Conservation (phyloP, 2,888 invertebrate genomes). For the Tyria jacobaeae region DNA sequence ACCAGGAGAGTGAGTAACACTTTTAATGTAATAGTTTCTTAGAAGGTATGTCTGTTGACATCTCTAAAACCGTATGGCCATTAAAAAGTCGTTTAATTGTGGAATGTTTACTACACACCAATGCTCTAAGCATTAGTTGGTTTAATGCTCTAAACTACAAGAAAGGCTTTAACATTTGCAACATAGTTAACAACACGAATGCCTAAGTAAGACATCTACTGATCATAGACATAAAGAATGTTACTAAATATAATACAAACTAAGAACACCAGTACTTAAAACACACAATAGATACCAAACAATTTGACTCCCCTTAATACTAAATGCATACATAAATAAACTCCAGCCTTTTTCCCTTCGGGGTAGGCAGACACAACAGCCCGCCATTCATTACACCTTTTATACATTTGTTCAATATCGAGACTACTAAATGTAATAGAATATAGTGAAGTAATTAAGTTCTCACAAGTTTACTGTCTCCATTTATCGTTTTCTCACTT, state of each 20-base stretch:
- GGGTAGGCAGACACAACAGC: too few relatives aligned
- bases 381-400: too few relatives aligned
- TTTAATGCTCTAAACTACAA: neutral
- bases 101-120: neutral
- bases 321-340: too few relatives aligned
- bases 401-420: too few relatives aligned
- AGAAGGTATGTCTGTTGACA: slow-evolving; percentile 19
- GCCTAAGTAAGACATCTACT: too few relatives aligned
- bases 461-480: slow-evolving; percentile 40
- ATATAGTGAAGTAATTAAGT: slow-evolving; percentile 16
- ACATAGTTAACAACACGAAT: neutral
- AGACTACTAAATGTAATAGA: neutral
- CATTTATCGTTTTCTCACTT: slow-evolving; percentile 54
- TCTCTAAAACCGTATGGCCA: slow-evolving; percentile 7
- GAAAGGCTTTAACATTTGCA: neutral
- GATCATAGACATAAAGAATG: too few relatives aligned
- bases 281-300: too few relatives aligned
- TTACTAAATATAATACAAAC: too few relatives aligned
- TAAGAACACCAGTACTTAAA: neutral
- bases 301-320: too few relatives aligned
- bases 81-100: slow-evolving; percentile 5
- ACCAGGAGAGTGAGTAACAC: slow-evolving; percentile 29
- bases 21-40: slow-evolving; percentile 35
- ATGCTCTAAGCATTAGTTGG: too few relatives aligned
- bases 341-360: too few relatives aligned